Evolutionary conservation across 2,113 vertebrate genomes (phyloP).

Genomic region (Himantopus leucocephalus): DNA sequence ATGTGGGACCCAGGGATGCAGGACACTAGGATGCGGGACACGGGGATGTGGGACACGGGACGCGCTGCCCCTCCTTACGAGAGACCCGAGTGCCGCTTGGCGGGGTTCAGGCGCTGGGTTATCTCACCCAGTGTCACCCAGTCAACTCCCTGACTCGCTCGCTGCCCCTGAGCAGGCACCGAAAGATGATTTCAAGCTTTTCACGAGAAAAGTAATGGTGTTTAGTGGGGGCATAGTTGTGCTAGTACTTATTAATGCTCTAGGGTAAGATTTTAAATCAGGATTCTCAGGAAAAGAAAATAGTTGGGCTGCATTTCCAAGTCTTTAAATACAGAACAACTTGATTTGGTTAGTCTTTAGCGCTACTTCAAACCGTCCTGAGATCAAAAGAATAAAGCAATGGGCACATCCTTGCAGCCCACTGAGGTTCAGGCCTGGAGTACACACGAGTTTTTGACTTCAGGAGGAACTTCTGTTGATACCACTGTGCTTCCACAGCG

Average conservation of each 20-base stretch:
- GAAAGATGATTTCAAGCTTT: too few species aligned
- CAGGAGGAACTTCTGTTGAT: neutral
- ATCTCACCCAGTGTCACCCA: neutral
- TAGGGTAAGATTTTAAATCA: neutral
- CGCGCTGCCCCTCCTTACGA: too few species aligned
- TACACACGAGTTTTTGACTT: neutral
- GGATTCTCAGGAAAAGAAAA: neutral
- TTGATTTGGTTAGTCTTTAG: neutral
- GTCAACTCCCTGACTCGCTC: neutral
- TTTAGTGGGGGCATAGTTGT: neutral
- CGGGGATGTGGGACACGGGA: too few species aligned
- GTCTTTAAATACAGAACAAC: neutral
- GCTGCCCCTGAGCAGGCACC: neutral
- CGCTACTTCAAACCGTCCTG: neutral
- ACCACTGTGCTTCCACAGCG: rapidly evolving
- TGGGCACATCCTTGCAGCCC: neutral
- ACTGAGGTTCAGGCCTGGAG: neutral
- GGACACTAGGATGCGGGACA: rapidly evolving
- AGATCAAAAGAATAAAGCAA: neutral
- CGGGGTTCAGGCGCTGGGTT: neutral
- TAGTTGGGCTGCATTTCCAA: neutral
- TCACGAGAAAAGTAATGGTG: neutral
- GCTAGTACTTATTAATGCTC: neutral
- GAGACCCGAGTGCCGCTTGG: neutral
- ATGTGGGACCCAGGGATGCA: rapidly evolving